Conservation (phyloP, 2,113 vertebrate genomes). For the Peromyscus leucopus region DNA sequence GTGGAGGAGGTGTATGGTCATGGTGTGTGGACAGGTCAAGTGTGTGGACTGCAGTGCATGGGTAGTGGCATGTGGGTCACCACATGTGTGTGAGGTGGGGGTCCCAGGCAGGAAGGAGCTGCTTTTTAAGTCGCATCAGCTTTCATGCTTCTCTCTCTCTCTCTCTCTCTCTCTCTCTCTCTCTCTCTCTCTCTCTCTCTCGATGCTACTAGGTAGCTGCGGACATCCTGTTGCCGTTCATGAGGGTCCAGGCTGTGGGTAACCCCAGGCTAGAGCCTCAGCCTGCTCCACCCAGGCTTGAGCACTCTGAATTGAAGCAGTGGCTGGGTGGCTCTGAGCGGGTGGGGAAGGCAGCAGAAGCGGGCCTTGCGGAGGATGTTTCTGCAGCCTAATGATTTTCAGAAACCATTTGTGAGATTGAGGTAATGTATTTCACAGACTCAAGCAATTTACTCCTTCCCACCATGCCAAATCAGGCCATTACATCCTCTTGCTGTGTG, state of each 20-base stretch:
- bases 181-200: too few relatives aligned
- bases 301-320: neutral
- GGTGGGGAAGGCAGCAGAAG: neutral
- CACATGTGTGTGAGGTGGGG: neutral
- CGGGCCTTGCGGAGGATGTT: neutral
- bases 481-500: constrained; percentile 59
- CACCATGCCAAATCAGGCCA: constrained; percentile 63
- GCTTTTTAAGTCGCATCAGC: too few relatives aligned
- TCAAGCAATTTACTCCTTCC: constrained; percentile 68
- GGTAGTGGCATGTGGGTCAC: neutral
- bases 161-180: too few relatives aligned
- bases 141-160: neutral
- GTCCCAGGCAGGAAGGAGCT: neutral
- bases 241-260: neutral
- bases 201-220: neutral
- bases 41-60: neutral
- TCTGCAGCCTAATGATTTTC: constrained; percentile 71
- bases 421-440: constrained; percentile 74
- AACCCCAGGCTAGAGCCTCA: neutral
- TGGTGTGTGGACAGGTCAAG: neutral
- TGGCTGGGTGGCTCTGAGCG: neutral
- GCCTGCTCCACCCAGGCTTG: neutral
- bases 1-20: neutral
- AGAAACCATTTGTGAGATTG: constrained; percentile 71
- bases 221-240: neutral